Conservation (phyloP, 2,888 invertebrate species). For the Ptilodon capucinus region DNA sequence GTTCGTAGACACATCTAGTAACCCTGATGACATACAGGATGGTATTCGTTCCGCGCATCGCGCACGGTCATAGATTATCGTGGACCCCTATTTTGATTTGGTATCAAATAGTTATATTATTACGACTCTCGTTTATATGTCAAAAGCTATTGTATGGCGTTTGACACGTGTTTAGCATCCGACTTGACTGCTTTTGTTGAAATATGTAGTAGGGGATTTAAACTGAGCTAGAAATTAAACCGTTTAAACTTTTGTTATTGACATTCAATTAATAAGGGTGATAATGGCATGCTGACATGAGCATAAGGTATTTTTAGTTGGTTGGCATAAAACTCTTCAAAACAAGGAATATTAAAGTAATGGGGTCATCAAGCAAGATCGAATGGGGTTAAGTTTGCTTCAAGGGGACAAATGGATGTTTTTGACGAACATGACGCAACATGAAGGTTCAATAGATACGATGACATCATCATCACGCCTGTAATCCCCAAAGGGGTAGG, state of each 20-base stretch:
- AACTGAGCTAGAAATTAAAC: conserved; percentile 31
- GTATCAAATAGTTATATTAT: conserved; percentile 71
- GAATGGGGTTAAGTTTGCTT: no score
- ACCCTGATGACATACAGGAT: conserved; percentile 53
- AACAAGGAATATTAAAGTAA: no score
- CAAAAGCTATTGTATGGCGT: conserved; percentile 66
- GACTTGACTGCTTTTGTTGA: conserved; percentile 71
- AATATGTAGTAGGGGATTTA: conserved; percentile 63
- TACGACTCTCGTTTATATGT: conserved; percentile 64
- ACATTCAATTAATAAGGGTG: conserved; percentile 7
- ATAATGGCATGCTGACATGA: no score
- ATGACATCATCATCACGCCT: no score
- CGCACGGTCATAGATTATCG: conserved; percentile 49
- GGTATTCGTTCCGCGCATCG: conserved; percentile 67
- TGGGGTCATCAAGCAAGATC: no score
- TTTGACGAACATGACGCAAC: no score
- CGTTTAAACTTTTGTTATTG: conserved; percentile 16
- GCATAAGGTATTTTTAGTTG: no score
- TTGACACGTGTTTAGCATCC: conserved; percentile 79
- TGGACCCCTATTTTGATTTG: conserved; percentile 56
- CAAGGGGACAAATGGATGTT: no score
- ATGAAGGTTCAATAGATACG: no score
- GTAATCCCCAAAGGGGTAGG: no score
- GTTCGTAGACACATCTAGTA: conserved; percentile 4
- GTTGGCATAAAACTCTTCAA: no score